Percentiles rank a stretch among this genome's conserved stretches.
Conservation (phyloP, 2,797 vertebrate species). For the Chaetodon trifasciatus region DNA sequence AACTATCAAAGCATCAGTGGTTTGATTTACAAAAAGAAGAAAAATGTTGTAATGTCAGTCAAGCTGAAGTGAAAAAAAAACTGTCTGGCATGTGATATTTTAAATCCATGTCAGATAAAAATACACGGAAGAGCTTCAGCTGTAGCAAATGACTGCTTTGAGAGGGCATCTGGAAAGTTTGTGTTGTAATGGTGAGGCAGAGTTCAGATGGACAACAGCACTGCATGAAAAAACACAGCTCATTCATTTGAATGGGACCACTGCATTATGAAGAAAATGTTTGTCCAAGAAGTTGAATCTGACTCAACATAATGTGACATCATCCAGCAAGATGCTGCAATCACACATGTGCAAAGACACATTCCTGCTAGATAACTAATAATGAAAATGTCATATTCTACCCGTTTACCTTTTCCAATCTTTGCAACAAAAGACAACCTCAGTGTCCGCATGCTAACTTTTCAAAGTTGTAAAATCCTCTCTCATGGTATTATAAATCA, state of each 20-base stretch:
- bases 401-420: not conserved
- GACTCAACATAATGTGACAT: not conserved
- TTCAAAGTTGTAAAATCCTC: not conserved
- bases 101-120: not conserved
- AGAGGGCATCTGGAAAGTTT: not conserved
- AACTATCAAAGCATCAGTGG: not conserved
- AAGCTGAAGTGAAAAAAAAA: not conserved
- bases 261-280: no score
- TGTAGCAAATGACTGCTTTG: not conserved
- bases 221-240: not conserved
- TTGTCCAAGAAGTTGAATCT: not conserved
- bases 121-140: not conserved
- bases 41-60: not conserved
- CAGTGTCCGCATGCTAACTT: not conserved
- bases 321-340: not conserved
- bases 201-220: not conserved
- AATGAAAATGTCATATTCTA: not conserved
- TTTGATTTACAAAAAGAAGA: not conserved
- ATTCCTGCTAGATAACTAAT: not conserved
- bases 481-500: not conserved
- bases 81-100: slow-evolving; percentile 9
- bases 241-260: not conserved
- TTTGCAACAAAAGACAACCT: not conserved
- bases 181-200: not conserved
- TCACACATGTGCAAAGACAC: not conserved